Base-by-base conservation (phyloP, 1,140 invertebrate species). In the Caenorhabditis remanei region DNA sequence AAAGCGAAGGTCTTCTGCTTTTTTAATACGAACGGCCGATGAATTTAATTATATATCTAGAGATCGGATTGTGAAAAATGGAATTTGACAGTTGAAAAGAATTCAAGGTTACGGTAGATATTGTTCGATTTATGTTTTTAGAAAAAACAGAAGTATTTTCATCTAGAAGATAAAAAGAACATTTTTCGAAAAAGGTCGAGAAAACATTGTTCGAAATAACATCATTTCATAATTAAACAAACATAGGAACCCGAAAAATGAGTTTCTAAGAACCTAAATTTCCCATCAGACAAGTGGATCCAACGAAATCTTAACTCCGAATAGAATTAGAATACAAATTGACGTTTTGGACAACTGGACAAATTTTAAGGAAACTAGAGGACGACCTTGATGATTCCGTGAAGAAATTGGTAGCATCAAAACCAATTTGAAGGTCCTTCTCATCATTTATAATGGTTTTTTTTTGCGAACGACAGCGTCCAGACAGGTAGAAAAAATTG, bases 371-470 rank as follows among this genome's bases (percentile, higher is more conserved):
- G 71, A 53, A 53, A 53, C 46, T 50, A 21, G 11, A 4, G 11
- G 71, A 13, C 46, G 71, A 24, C 71, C 71, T 79, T 79, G 71
- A 53, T 53, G 50, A 79, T 50, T 79, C 46, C 46, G 46, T 48
- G 71, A 79, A 79, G 71, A 50, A 50, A 79, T 79, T 79, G 43
- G 46, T n/a, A 50, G 46, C 71, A 46, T 79, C 71, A 71, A 71
- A 71, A 71, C 67, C 71, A 79, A 79, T 79, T 79, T 79, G 71
- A 79, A 79, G 71, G 71, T 79, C 71, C 71, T 79, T 79, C 71
- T 79, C 71, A 79, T 79, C 71, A 50, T 43, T 79, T 79, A 79
- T 79, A 79, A 79, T 79, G n/a, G 71, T 48, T 79, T 79, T 71
- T 71, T 48, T 79, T 11, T 19, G 46, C 46, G 11, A 50, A 50